These are phyloP conservation scores for Hippocampus abdominalis DNA, from an alignment of 2,113 vertebrate species.

Conservation along the genomic window DNA sequence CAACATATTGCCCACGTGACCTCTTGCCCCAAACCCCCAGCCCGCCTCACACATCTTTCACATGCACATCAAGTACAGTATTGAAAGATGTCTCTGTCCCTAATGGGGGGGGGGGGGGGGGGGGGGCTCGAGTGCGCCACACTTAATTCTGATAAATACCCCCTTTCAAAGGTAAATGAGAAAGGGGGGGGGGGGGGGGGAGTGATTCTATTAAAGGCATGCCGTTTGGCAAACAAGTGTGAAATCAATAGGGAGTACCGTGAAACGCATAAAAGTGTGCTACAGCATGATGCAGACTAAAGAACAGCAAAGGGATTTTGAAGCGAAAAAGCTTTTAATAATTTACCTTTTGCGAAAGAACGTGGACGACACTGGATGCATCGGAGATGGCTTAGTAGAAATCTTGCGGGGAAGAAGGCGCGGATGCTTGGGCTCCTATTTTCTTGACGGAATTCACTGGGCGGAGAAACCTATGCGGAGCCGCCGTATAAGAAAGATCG, in stretches of 20 bases:
- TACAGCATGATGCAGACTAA: constrained; percentile 24
- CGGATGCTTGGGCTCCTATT: background rate
- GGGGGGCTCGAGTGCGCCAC: constrained; percentile 26
- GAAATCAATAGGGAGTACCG: constrained; percentile 52
- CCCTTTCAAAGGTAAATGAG: constrained; percentile 34
- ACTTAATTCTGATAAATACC: constrained; percentile 50
- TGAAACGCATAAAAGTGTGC: constrained; percentile 24
- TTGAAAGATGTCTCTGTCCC: constrained; percentile 9
- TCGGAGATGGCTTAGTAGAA: constrained; percentile 5
- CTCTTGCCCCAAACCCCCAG: constrained; percentile 33
- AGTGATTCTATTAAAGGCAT: constrained; percentile 28
- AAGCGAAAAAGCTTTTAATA: constrained; percentile 29
- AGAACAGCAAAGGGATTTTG: constrained; percentile 8
- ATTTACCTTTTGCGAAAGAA: constrained; percentile 27
- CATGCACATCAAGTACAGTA: constrained; percentile 14
- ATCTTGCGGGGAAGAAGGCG: constrained; percentile 8
- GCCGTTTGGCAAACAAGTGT: constrained; percentile 54
- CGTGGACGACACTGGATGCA: constrained; percentile 9
- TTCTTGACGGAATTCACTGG: background rate
- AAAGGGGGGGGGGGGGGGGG: background rate
- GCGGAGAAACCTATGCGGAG: background rate
- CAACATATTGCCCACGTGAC: constrained; percentile 35
- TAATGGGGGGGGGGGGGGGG: constrained; percentile 8
- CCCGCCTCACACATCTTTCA: constrained; percentile 16
- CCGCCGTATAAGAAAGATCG: background rate